Conservation (phyloP, 2,113 vertebrate genomes). For the Cricetomys ansorgei region DNA sequence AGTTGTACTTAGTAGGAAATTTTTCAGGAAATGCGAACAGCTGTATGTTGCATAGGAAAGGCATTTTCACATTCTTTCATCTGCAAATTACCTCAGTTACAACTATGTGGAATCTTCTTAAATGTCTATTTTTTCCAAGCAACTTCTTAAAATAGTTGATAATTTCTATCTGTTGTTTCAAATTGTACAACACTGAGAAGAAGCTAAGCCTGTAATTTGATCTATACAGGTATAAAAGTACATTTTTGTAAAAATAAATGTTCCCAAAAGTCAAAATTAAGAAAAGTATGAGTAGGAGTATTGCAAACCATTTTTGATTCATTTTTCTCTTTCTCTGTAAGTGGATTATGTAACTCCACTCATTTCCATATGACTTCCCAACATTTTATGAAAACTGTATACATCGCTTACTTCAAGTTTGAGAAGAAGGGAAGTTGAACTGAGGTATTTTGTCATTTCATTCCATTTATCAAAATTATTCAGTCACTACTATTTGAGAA, state of each 20-base stretch:
- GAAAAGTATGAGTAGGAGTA: background rate
- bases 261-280: constrained; percentile 2
- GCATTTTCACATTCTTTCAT: constrained; percentile 11
- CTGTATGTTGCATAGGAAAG: background rate
- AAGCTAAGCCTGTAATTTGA: constrained; percentile 7
- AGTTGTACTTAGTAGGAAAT: background rate
- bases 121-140: constrained; percentile 5
- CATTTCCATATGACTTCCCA: background rate
- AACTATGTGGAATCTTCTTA: background rate
- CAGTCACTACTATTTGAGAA: background rate
- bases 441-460: background rate
- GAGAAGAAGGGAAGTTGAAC: background rate
- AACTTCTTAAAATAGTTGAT: constrained; percentile 22
- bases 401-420: background rate
- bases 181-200: background rate
- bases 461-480: constrained; percentile 28
- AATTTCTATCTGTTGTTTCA: constrained; percentile 24
- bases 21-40: background rate
- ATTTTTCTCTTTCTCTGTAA: background rate
- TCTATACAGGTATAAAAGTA: background rate
- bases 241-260: constrained; percentile 36
- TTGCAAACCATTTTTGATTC: background rate
- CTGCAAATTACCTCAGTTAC: background rate
- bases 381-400: background rate
- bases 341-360: background rate